Conservation (phyloP, 2,113 vertebrate genomes). For the Leucopternis melanops region DNA sequence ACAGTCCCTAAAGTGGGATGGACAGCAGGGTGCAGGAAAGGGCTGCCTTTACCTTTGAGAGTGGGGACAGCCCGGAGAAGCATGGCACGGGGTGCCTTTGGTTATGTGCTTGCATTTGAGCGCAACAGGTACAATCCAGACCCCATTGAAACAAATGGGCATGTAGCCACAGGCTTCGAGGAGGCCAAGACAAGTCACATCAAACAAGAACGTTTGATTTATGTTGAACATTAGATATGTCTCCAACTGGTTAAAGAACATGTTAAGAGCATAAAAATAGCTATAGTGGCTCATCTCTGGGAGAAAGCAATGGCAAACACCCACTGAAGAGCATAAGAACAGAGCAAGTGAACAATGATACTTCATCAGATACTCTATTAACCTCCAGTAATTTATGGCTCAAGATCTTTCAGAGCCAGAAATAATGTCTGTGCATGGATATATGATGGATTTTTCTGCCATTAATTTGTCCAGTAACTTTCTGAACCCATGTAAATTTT, state of each 20-base stretch:
- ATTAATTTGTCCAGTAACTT: slow-evolving; percentile 16
- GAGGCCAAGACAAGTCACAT: background rate
- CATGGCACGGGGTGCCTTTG: fast-evolving
- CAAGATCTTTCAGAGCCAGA: slow-evolving; percentile 8
- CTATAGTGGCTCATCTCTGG: background rate
- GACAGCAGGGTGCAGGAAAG: background rate
- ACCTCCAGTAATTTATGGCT: slow-evolving; percentile 46
- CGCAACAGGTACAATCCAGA: background rate
- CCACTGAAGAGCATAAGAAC: background rate
- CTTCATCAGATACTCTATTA: slow-evolving; percentile 49
- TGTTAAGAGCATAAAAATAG: background rate
- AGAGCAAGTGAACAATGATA: background rate
- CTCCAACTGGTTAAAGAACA: background rate
- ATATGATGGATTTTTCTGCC: slow-evolving; percentile 15
- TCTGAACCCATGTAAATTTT: slow-evolving; percentile 15
- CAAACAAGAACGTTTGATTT: background rate
- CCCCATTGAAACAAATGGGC: background rate
- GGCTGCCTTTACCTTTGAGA: background rate
- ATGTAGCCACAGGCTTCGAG: background rate
- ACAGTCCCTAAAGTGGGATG: fast-evolving
- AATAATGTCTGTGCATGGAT: background rate
- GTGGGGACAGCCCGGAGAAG: background rate
- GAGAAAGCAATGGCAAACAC: background rate
- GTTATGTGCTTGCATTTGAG: background rate
- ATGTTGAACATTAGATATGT: background rate